These are phyloP conservation scores for Clamator glandarius DNA, from an alignment of 2,797 vertebrate species.

Conservation along the genomic window DNA sequence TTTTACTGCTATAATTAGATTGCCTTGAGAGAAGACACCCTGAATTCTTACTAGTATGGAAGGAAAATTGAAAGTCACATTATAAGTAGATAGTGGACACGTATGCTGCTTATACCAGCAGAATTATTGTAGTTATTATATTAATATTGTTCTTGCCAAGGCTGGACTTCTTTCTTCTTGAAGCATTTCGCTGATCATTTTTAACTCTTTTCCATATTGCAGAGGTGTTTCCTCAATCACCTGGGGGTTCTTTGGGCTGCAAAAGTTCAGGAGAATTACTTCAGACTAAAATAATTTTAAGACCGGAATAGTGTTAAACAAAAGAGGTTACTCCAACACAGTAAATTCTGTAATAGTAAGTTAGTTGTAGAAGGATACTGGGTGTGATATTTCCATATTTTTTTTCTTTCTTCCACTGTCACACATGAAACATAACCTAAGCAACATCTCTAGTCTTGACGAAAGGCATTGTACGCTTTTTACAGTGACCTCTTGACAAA, in stretches of 20 bases:
- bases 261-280: neutral
- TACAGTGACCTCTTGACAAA: neutral
- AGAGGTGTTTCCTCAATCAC: neutral
- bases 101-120: neutral
- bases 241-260: neutral
- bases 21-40: neutral
- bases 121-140: neutral
- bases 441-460: neutral
- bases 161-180: neutral
- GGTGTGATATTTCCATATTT: neutral
- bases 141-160: neutral
- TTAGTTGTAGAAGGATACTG: neutral
- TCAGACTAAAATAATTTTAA: neutral
- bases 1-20: neutral
- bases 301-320: accelerated
- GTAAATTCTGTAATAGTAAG: neutral
- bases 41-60: neutral
- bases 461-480: accelerated
- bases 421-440: neutral
- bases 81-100: neutral
- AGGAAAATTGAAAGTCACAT: neutral
- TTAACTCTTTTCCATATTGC: neutral
- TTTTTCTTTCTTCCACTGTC: neutral
- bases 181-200: neutral
- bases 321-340: neutral